A percentile compares a stretch with the other conserved stretches of the same genome.
Evolutionary conservation across 2,888 invertebrate genomes (phyloP).

Genomic region (Ormia ochracea): DNA sequence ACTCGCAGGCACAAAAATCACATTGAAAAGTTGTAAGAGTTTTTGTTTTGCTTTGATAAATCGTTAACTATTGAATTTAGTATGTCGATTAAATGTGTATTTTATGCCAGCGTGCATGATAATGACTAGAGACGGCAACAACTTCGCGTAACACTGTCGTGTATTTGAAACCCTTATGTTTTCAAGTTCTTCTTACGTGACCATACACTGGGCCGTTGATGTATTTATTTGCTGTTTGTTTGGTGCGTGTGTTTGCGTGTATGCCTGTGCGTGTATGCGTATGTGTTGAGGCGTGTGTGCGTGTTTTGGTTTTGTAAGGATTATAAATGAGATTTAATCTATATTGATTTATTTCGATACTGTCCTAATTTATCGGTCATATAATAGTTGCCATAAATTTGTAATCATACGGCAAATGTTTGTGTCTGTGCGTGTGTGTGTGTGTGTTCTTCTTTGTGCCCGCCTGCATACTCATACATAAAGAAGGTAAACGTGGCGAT

Average conservation of each 20-base stretch:
- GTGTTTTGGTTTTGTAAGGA: conserved; percentile 28
- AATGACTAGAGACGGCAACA: conserved; percentile 8
- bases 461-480: neutral
- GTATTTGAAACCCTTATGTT: conserved; percentile 31
- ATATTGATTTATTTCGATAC: conserved; percentile 74
- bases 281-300: neutral
- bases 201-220: neutral
- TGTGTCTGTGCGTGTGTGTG: neutral
- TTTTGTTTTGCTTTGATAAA: conserved; percentile 31
- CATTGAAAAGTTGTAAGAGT: conserved; percentile 32
- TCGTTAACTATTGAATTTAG: conserved; percentile 36
- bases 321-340: conserved; percentile 72
- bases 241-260: neutral
- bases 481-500: neutral
- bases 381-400: conserved; percentile 54
- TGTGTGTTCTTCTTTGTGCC: neutral
- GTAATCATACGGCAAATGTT: conserved; percentile 35
- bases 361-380: conserved; percentile 68
- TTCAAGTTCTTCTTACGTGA: conserved; percentile 1
- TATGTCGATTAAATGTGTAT: conserved; percentile 36
- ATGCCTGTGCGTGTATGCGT: no score
- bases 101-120: conserved; percentile 41
- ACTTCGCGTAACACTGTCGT: neutral
- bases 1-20: neutral
- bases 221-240: neutral